Base-by-base conservation (phyloP, 1,140 invertebrate species). In the Drosophila grimshawi region DNA sequence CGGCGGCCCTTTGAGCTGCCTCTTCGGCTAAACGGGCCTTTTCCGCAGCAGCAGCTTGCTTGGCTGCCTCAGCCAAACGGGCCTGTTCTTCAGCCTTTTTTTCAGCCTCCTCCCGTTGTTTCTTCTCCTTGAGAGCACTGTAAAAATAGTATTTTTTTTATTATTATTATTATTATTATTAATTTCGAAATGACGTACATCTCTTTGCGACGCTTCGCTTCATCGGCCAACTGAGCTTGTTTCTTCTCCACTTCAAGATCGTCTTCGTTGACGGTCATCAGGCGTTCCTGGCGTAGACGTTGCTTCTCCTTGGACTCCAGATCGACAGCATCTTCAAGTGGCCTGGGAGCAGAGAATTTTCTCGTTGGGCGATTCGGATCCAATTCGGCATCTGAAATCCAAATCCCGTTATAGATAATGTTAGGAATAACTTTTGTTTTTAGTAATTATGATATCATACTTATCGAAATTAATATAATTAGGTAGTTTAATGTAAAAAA, bases 311-410 rank as follows among this genome's bases (percentile, higher is more conserved):
- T 93, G 19, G 74, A 78, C 76, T 94, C 94, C 71, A 93, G 73
- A 77, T 93, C 90, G 6, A 90, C 88, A 0, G 93, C 93, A 76
- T 94, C 94, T 79, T 94, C 94, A 93, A 93, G 94, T 55, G 91
- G 91, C 83, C 92, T 92, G 41, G 93, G 93, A 53, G 93, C 92
- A 91, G 94, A 94, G 93, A 95, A 95, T 89, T 94, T 94, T 77
- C 95, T 93, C 76, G 94, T 94, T 82, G 95, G 94, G 76, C 95
- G 94, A 80, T 93, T 93, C 52, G 95, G 94, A 53, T 95, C 93
- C 92, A 95, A 93, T 83, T 94, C 93, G 55, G 90, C 70, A 80
- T 86, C 90, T 92, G 70, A 76, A 90, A 91, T 33, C 46, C 32
- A 55, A 70, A 45, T 55, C 63, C 73, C 48, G 53, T 80, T 71